Conservation (phyloP, 2,888 invertebrate species). For the Chouioia cunea region DNA sequence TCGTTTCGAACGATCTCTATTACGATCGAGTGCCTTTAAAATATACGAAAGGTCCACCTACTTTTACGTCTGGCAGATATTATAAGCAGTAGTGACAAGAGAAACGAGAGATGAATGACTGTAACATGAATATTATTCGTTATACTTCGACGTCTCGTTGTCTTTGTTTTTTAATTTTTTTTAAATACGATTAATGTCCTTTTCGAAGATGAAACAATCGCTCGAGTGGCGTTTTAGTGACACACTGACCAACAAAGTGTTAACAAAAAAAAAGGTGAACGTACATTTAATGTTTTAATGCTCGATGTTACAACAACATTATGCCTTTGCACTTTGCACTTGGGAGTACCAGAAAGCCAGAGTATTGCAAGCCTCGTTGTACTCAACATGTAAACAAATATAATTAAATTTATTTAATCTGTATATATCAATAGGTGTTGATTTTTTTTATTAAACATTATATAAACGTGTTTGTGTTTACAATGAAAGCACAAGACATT, state of each 20-base stretch:
- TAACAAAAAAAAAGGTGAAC: slow-evolving; percentile 29
- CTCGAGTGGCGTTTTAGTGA: too few relatives aligned
- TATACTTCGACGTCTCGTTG: slow-evolving; percentile 15
- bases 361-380: slow-evolving; percentile 48
- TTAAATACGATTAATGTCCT: slow-evolving; percentile 4
- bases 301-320: slow-evolving; percentile 40
- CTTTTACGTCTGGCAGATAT: slow-evolving; percentile 32
- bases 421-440: slow-evolving; percentile 5
- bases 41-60: slow-evolving; percentile 22
- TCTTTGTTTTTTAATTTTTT: slow-evolving; percentile 3
- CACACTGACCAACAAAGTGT: background rate
- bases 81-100: slow-evolving; percentile 36
- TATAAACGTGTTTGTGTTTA: slow-evolving; percentile 24
- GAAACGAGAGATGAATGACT: slow-evolving; percentile 22
- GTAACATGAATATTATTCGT: slow-evolving; percentile 31
- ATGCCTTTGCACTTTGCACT: too few relatives aligned
- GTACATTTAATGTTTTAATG: slow-evolving; percentile 41
- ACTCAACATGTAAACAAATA: slow-evolving; percentile 52
- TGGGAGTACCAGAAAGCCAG: slow-evolving; percentile 47
- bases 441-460: slow-evolving; percentile 11
- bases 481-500: slow-evolving; percentile 37
- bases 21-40: background rate
- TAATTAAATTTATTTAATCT: slow-evolving; percentile 47
- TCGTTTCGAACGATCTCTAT: too few relatives aligned
- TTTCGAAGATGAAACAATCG: background rate